Evolutionary conservation across 1,140 invertebrate species (phyloP).

Genomic region (Steinernema khuongi): DNA sequence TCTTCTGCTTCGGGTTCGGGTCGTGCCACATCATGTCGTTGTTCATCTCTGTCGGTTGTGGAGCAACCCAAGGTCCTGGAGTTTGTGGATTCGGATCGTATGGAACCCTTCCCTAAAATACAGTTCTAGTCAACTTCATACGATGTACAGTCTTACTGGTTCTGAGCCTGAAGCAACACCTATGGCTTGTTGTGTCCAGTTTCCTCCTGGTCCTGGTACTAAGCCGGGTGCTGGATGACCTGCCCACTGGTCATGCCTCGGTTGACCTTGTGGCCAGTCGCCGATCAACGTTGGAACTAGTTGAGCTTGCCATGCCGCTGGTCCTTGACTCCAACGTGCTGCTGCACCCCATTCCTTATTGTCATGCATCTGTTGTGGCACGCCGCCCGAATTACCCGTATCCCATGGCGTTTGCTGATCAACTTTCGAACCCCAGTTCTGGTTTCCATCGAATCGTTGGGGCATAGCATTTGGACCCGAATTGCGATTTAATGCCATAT

Average conservation of each 20-base stretch:
- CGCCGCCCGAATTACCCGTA: not conserved
- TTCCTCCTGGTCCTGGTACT: not conserved
- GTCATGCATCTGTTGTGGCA: not conserved
- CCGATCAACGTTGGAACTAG: not conserved
- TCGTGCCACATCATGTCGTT: constrained; percentile 46
- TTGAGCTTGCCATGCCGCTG: not conserved
- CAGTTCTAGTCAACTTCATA: no score
- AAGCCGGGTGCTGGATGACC: not conserved
- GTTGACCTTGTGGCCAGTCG: constrained; percentile 4
- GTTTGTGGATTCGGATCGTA: constrained; percentile 36
- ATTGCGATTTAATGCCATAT: constrained; percentile 9
- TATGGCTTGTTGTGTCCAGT: not conserved
- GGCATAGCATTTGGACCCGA: constrained; percentile 2
- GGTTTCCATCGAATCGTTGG: not conserved
- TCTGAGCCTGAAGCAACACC: not conserved
- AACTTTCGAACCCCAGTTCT: constrained; percentile 1
- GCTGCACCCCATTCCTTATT: not conserved
- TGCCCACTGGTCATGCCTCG: not conserved
- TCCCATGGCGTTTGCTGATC: constrained; percentile 2
- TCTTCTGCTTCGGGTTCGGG: constrained; percentile 45
- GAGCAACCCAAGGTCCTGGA: constrained; percentile 36
- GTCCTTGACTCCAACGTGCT: not conserved
- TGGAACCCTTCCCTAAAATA: not conserved
- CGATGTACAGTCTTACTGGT: not conserved
- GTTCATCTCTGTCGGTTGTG: constrained; percentile 27